Base-by-base conservation (phyloP, 2,888 invertebrate species). In the Sphaerophoria taeniata region DNA sequence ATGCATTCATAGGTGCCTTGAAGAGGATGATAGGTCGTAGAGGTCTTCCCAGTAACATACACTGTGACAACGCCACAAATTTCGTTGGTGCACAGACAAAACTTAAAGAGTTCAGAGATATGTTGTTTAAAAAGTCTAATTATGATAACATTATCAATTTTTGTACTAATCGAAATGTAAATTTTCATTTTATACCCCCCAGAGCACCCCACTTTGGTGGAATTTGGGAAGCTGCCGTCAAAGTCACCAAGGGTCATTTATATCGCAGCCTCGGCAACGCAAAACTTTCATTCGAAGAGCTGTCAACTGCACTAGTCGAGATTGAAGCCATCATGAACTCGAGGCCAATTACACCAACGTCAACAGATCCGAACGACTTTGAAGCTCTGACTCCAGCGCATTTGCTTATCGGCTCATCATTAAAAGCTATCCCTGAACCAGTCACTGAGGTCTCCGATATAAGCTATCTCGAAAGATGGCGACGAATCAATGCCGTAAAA, bases 401-500 rank as follows among this genome's bases (percentile, higher is more conserved):
- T 56, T 16, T 47, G 1, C 34, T 70, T 2, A 70, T 70, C 16
- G 70, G 77, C 14, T 39, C 36, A 11, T 63, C 73, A 0, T 39
- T 84, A 3, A 84, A 74, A 33, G 51, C 76, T 2, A 45, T 82
- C 9, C 61, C 65, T 3, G 71, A 79, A 45, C 74, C 12, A 63
- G 16, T 3, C 12, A 11, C 45, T 33, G 76, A 80, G 6, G 72
- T 61, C 6, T 16, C 71, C 2, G 72, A 80, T 6, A 67, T 84
- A 2, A 79, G 75, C 33, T 51, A 60, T n/a, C 33, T 84, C 11
- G 43, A 79, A 45, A 39, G 79, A 47, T 84, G 79, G 75, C 51
- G 79, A 31, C 53, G 72, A 24, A 84, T 84, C 3, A 56, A 60
- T 12, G 84, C 71, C 9, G 75, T 65, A 4, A 84, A 79, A 51